Evolutionary conservation across 2,888 invertebrate genomes (phyloP).

Genomic region (Eueremaeus valkanovi): DNA sequence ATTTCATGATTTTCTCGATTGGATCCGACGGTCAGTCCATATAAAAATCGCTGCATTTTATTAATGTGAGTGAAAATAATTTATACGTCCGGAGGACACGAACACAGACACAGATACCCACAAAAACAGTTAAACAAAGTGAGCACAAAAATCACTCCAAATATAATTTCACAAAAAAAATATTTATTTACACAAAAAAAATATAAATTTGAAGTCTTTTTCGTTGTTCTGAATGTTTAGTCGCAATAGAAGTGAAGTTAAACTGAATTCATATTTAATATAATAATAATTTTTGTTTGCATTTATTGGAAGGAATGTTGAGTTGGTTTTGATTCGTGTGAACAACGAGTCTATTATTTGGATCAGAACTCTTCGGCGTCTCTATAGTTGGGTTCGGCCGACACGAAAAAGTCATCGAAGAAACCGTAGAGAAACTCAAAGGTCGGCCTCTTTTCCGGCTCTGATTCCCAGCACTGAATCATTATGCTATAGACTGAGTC

Average conservation of each 20-base stretch:
- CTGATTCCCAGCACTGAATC: constrained; percentile 40
- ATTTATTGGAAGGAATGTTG: constrained; percentile 8
- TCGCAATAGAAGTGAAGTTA: too few species aligned
- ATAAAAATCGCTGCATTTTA: constrained; percentile 7
- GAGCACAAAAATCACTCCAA: too few species aligned
- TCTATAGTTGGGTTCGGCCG: constrained; percentile 70
- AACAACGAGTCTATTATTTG: neutral
- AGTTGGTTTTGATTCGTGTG: neutral
- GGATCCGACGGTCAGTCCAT: neutral
- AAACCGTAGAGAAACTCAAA: constrained; percentile 49
- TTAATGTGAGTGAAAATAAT: neutral
- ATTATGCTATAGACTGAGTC: constrained; percentile 36
- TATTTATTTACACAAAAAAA: neutral
- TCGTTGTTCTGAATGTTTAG: too few species aligned
- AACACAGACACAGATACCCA: neutral
- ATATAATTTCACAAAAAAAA: neutral
- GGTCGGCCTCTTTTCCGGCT: constrained; percentile 40
- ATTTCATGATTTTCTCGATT: neutral
- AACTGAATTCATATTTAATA: neutral
- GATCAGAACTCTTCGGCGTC: constrained; percentile 57
- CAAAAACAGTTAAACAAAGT: neutral
- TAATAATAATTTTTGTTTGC: neutral
- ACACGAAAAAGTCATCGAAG: constrained; percentile 49
- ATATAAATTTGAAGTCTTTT: neutral
- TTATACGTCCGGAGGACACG: neutral